Evolutionary conservation across 2,797 vertebrate genomes (phyloP), one percentile per base, ranked within the genome.

Genomic region (Pangasius krempfi): DNA sequence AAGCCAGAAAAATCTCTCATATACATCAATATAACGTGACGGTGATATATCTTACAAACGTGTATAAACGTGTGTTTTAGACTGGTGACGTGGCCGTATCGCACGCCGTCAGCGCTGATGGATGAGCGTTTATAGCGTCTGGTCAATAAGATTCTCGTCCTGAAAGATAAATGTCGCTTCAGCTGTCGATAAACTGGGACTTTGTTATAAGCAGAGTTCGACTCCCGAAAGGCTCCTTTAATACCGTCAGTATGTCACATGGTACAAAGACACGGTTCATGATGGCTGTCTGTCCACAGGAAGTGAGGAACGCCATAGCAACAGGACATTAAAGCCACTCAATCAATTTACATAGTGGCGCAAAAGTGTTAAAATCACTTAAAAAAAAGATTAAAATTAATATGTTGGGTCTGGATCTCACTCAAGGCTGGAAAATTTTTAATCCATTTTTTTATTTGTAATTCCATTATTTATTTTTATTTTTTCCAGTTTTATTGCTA

Each of bases 131-230:
- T 86, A 50, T 81, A 47, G 64, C 25, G 56, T 83, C 79, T 52
- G 89, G 88, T 91, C 91, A 91, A 91, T 92, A 91, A 89, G 81
- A 1, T 89, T 83, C 68, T 89, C 52, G 60, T 86, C 62, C 73
- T 75, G 70, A 87, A 87, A 90, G 87, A 92, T 90, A 82, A 91
- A 92, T 85, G 90, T 47, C 27, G 33, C 86, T 88, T 87, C 60
- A 75, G 62, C 72, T 88, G 88, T 79, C 82, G 64, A 90, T 89
- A 89, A 87, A 91, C 88, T 82, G 85, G 85, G 47, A 90, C 60
- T 64, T 54, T 70, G 75, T 84, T 79, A 86, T 90, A 75, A 85
- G 44, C 22, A n/a, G 64, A 20, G 64, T 87, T 81, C 8, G 78
- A 30, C 37, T 88, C 87, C 62, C 75, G 56, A 84, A 10, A 58